These are phyloP conservation scores for Falco naumanni DNA, from an alignment of 2,797 vertebrate genomes.

Conservation along the genomic window DNA sequence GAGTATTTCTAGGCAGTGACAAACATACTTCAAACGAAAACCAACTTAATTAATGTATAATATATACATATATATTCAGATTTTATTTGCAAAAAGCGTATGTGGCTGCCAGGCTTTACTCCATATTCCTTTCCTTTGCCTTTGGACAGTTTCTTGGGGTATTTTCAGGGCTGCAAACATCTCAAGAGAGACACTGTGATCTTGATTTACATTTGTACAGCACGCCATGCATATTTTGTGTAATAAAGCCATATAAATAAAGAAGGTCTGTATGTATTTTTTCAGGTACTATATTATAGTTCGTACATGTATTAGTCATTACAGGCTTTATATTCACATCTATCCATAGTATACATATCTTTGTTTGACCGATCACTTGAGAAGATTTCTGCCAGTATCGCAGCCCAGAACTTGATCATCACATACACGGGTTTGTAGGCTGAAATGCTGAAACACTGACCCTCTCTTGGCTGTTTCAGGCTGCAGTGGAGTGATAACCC, in stretches of 20 bases:
- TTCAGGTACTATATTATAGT: neutral
- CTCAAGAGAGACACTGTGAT: neutral
- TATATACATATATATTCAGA: neutral
- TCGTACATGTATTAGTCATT: neutral
- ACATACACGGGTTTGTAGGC: fast-evolving
- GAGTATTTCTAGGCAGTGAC: neutral
- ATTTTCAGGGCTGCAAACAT: neutral
- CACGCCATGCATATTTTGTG: neutral
- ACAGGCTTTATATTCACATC: neutral
- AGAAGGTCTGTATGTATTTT: neutral
- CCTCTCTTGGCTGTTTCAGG: neutral
- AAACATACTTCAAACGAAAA: neutral
- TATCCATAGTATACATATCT: neutral
- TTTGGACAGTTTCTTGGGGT: neutral
- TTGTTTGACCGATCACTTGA: neutral
- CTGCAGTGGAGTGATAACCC: neutral
- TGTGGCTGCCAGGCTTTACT: neutral
- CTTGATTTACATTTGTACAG: neutral
- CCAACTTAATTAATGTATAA: neutral
- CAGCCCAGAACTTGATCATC: neutral
- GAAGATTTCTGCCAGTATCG: neutral
- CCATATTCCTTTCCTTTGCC: neutral
- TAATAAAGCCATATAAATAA: neutral
- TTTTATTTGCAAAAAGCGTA: neutral
- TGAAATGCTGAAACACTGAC: neutral